These are phyloP conservation scores for Gorsachius magnificus DNA, from an alignment of 2,797 vertebrate species.

Conservation along the genomic window DNA sequence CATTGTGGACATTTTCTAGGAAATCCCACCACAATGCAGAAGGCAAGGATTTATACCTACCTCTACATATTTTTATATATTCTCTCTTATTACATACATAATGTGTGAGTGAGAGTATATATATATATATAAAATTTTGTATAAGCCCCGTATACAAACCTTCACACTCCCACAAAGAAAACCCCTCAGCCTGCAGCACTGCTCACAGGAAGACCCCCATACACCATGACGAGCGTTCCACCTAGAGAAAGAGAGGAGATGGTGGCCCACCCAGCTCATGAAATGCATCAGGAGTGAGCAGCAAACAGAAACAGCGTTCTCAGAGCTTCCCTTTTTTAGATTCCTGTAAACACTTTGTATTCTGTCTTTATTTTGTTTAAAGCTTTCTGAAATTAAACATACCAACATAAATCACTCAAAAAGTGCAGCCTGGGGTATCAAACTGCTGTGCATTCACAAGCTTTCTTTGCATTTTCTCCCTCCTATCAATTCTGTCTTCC, in stretches of 20 bases:
- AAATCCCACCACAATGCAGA: not conserved
- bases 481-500: not conserved
- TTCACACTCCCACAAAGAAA: not conserved
- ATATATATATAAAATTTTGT: not conserved
- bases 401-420: not conserved
- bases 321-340: not conserved
- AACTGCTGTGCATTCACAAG: not conserved
- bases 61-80: not conserved
- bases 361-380: not conserved
- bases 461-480: not conserved
- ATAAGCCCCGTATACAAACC: not conserved
- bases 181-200: not conserved
- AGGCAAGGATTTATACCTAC: not conserved
- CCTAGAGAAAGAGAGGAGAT: not conserved
- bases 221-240: not conserved
- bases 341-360: not conserved
- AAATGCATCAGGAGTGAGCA: not conserved
- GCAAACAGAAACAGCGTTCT: not conserved
- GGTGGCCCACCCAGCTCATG: not conserved
- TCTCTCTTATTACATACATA: accelerated
- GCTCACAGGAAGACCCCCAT: no score
- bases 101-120: not conserved
- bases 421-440: not conserved
- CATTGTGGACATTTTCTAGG: not conserved
- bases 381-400: not conserved